These are phyloP conservation scores for Heterohyrax brucei DNA, from an alignment of 2,797 vertebrate species.

Conservation along the genomic window DNA sequence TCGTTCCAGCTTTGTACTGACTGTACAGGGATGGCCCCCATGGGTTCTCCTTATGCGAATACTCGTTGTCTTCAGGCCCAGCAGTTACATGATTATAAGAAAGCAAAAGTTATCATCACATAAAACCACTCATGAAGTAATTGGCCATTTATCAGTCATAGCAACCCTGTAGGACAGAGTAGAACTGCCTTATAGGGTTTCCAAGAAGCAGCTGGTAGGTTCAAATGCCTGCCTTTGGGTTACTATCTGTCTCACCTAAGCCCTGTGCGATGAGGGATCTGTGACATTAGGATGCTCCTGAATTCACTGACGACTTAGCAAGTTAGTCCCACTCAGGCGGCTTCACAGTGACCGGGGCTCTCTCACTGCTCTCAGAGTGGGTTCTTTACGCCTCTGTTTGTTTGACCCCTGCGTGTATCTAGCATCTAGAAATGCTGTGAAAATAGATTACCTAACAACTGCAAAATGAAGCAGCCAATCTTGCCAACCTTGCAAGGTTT, in stretches of 20 bases:
- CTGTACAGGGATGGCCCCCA: background rate
- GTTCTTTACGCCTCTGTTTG: background rate
- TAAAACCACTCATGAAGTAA: constrained; percentile 36
- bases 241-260: too few species aligned
- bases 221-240: too few species aligned
- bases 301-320: constrained; percentile 21
- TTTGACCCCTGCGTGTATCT: background rate
- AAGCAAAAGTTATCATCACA: constrained; percentile 42
- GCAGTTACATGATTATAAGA: constrained; percentile 42
- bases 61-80: background rate
- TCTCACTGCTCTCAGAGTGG: background rate
- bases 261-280: too few species aligned
- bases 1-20: background rate
- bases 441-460: background rate
- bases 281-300: background rate
- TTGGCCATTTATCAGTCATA: background rate
- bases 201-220: too few species aligned
- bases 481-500: constrained; percentile 29
- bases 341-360: background rate
- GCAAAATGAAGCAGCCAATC: constrained; percentile 30
- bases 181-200: too few species aligned
- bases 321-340: constrained; percentile 1
- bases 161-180: too few species aligned
- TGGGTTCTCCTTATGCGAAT: background rate
- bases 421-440: background rate